Evolutionary conservation across 2,888 invertebrate species (phyloP), one percentile per base, ranked within the genome.

Genomic region (Caenorhabditis imperialis): DNA sequence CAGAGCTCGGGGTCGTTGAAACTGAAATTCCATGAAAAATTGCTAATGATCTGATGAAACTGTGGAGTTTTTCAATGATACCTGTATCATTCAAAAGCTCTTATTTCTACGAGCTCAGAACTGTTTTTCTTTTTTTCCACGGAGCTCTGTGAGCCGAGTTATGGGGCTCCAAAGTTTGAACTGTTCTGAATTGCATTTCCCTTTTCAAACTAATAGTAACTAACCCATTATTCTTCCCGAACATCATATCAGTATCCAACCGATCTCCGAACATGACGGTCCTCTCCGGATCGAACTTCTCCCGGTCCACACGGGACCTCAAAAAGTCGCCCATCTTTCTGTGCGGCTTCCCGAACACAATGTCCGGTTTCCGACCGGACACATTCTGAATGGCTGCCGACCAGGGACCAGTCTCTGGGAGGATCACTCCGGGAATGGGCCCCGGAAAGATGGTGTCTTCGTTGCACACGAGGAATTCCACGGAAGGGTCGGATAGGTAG

Each of bases 261-360:
- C 94, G 92, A 89, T 96, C 95, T 23, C 95, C 96, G 88, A 95
- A 93, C 94, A 96, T 95, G 57, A 96, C 89, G 2, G 95, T 94
- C 79, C 93, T 92, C 47, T 91, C 90, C 0, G 95, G 93, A 85
- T 93, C 91, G 37, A 97, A 91, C 8, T 92, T 91, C 87, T 92
- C 92, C 22, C 65, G 23, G 33, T 40, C 27, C 5, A 65, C 48
- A 12, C 92, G 90, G 67, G 92, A 44, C 88, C 81, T 37, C 69
- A 88, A 81, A 58, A 70, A 81, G 8, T 77, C 67, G 4, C 65
- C 75, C 73, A 82, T 76, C 45, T 58, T 37, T 20, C 92, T 90
- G 88, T 93, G 92, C 0, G 98, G 98, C 89, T 98, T 98, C 0
- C 98, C 98, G 83, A 97, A 91, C 1, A 96, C 91, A 6, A 92